phyloP scores from a whole-genome alignment of 2,797 vertebrate genomes.

The Paguma larvata region DNA sequence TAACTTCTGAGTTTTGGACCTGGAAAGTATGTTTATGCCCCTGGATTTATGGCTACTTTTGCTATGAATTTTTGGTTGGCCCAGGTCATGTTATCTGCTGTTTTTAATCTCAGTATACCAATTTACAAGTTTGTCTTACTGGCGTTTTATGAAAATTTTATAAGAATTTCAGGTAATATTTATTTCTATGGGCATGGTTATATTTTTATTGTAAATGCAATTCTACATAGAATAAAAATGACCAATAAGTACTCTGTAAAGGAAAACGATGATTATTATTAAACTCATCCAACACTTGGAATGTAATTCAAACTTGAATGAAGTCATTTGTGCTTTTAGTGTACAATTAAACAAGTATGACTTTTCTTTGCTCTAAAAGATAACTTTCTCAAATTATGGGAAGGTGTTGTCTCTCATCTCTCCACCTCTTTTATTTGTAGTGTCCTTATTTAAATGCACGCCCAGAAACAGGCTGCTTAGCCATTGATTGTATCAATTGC shows the following conservation, averaged over 20 bases:
- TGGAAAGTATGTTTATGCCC: neutral
- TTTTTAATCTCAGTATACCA: neutral
- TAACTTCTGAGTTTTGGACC: slow-evolving; percentile 46
- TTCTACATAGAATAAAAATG: slow-evolving; percentile 11
- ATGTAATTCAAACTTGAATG: slow-evolving; percentile 33
- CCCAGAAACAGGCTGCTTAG: neutral
- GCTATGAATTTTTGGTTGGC: slow-evolving; percentile 2
- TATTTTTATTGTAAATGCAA: slow-evolving; percentile 19
- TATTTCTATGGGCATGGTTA: neutral
- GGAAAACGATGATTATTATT: slow-evolving; percentile 2
- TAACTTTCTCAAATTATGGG: neutral
- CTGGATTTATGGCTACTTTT: slow-evolving; percentile 21
- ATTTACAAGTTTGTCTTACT: neutral
- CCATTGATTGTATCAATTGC: neutral
- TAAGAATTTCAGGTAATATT: slow-evolving; percentile 1
- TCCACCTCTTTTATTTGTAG: neutral
- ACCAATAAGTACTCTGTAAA: slow-evolving; percentile 14
- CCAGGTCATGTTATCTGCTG: neutral
- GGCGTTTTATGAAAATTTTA: slow-evolving; percentile 33
- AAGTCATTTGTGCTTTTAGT: neutral
- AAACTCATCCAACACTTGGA: neutral
- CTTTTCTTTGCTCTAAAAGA: neutral
- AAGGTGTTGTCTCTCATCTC: neutral
- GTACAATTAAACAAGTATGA: neutral
- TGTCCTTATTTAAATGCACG: neutral